Evolutionary conservation across 1,140 invertebrate species (phyloP).

Genomic region (Rhynchophorus ferrugineus): DNA sequence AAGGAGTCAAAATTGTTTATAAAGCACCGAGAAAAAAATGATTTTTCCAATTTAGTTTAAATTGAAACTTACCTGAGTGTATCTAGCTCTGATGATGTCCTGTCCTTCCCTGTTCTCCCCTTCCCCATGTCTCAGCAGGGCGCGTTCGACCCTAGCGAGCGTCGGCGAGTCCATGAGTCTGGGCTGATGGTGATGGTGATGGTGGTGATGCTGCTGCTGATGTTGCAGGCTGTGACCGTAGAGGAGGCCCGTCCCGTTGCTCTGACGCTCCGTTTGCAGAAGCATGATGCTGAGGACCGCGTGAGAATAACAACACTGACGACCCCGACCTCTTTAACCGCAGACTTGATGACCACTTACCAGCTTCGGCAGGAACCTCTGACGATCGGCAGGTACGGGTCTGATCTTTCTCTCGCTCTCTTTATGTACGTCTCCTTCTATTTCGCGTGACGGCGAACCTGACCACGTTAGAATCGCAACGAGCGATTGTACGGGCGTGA

Average conservation of each 20-base stretch:
- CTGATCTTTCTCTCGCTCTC: too few species aligned
- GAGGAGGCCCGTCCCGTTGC: background rate
- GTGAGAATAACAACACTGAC: background rate
- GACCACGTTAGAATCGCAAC: slow-evolving; percentile 12
- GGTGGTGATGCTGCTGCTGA: background rate
- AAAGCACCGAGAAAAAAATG: too few species aligned
- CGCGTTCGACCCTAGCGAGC: slow-evolving; percentile 48
- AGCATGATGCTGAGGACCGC: slow-evolving; percentile 2
- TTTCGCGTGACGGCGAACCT: background rate
- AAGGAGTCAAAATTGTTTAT: too few species aligned
- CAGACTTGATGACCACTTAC: background rate
- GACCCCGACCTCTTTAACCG: background rate
- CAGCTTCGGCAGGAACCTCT: too few species aligned
- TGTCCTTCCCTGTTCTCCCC: slow-evolving; percentile 32
- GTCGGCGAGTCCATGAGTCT: slow-evolving; percentile 50
- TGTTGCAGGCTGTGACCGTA: background rate
- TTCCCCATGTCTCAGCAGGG: slow-evolving; percentile 44
- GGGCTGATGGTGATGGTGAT: slow-evolving; percentile 31
- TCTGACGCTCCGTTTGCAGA: slow-evolving; percentile 10
- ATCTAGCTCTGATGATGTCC: slow-evolving; percentile 27
- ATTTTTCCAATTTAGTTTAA: too few species aligned
- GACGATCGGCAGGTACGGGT: too few species aligned
- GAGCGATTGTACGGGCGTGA: slow-evolving; percentile 8
- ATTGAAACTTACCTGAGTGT: slow-evolving; percentile 36
- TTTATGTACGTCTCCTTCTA: too few species aligned